phyloP scores from a whole-genome alignment of 1,140 invertebrate species.

The Conopomorpha cramerella region DNA sequence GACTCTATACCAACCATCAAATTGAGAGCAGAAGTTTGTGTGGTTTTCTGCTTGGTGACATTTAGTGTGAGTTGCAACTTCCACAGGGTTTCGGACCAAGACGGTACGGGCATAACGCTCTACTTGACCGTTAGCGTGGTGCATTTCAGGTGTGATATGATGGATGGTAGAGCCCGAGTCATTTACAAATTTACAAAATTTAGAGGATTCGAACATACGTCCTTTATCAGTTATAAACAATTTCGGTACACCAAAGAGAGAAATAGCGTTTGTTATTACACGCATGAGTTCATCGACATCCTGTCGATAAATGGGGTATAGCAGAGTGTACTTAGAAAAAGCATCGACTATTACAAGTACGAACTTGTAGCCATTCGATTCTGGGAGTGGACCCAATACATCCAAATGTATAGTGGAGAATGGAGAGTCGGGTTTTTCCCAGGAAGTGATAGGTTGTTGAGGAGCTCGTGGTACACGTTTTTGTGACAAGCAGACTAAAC shows the following conservation, averaged over 20 bases:
- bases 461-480: too few species aligned
- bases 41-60: background rate
- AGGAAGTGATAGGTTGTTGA: too few species aligned
- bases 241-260: too few species aligned
- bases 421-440: too few species aligned
- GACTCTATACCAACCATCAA: slow-evolving; percentile 1
- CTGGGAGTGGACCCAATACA: too few species aligned
- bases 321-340: slow-evolving; percentile 3
- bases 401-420: too few species aligned
- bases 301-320: background rate
- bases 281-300: slow-evolving; percentile 1
- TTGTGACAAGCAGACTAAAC: too few species aligned
- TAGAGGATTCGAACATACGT: background rate
- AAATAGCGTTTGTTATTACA: background rate
- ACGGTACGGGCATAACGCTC: slow-evolving; percentile 13
- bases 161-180: background rate
- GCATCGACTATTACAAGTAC: slow-evolving; percentile 7
- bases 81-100: background rate
- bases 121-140: slow-evolving; percentile 11
- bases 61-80: background rate
- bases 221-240: slow-evolving; percentile 1
- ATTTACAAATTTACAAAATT: background rate
- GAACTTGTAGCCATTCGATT: slow-evolving; percentile 1
- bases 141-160: too few species aligned
- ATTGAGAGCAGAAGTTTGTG: background rate